Evolutionary conservation across 1,140 invertebrate species (phyloP).

Genomic region (Limonius californicus): DNA sequence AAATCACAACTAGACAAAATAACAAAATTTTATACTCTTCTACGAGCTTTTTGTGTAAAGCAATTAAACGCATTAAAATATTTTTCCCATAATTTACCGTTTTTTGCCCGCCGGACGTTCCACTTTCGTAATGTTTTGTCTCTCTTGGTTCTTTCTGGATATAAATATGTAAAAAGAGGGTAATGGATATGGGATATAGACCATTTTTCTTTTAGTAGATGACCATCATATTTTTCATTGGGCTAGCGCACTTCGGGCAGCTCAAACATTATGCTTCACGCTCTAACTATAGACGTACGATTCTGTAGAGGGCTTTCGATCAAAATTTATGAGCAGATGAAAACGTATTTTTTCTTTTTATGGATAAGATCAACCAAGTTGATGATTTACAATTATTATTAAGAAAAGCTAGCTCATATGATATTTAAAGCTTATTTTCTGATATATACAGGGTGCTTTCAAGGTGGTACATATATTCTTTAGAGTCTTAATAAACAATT

Average conservation of each 20-base stretch:
- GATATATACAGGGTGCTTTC: too few relatives aligned
- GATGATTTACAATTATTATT: too few relatives aligned
- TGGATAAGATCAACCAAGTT: too few relatives aligned
- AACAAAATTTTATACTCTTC: neutral
- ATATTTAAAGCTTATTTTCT: too few relatives aligned
- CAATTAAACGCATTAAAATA: constrained; percentile 8
- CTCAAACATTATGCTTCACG: neutral
- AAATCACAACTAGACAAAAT: neutral
- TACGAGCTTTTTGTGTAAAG: neutral
- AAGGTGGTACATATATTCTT: too few relatives aligned
- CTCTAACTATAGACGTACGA: neutral
- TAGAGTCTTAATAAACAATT: too few relatives aligned
- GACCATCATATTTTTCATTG: constrained; percentile 1
- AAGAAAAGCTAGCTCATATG: too few relatives aligned
- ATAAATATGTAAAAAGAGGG: constrained; percentile 1
- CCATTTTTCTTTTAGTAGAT: neutral
- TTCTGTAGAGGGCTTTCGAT: neutral
- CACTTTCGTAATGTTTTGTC: neutral
- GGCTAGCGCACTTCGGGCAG: neutral
- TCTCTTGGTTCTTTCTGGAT: neutral
- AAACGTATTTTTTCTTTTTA: too few relatives aligned
- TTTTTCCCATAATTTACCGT: neutral
- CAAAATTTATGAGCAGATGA: neutral
- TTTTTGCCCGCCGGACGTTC: neutral
- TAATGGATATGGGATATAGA: neutral